These are phyloP conservation scores for Agonopterix subpropinquella DNA, from an alignment of 2,888 invertebrate genomes.

Conservation along the genomic window DNA sequence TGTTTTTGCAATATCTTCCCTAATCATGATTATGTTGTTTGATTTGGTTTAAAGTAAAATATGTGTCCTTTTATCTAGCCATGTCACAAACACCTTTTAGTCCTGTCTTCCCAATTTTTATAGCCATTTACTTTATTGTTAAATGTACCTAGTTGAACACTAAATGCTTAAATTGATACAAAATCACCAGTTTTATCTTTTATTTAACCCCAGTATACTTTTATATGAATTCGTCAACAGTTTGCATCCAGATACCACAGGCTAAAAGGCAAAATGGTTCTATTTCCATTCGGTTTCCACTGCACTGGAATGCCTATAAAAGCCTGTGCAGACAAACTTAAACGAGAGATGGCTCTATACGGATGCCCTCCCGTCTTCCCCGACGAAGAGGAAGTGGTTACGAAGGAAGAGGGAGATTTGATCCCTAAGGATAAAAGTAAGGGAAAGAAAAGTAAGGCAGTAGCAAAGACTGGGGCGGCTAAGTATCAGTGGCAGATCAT, in stretches of 20 bases:
- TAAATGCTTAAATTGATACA: no score
- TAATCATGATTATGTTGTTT: no score
- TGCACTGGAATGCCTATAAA: slow-evolving; percentile 99
- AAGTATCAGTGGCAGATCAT: slow-evolving; percentile 99
- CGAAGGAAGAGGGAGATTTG: slow-evolving; percentile 69
- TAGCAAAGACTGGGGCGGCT: slow-evolving; percentile 90
- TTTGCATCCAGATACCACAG: slow-evolving; percentile 95
- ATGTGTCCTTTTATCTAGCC: no score
- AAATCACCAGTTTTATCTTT: no score
- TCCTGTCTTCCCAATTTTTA: no score
- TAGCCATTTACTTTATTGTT: no score
- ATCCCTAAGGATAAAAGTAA: slow-evolving; percentile 80
- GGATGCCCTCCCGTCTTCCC: slow-evolving; percentile 97
- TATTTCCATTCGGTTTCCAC: slow-evolving; percentile 99
- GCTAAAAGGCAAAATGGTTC: slow-evolving; percentile 90
- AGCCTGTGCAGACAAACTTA: slow-evolving; percentile 98
- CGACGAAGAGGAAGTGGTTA: slow-evolving; percentile 57
- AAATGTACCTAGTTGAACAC: no score
- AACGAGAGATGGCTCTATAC: slow-evolving; percentile 92
- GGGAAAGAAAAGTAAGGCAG: slow-evolving; percentile 97
- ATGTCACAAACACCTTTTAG: no score
- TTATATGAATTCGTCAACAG: slow-evolving; percentile 46
- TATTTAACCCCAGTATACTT: no score
- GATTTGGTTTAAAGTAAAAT: no score
- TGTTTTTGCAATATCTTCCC: no score